Percentiles rank a stretch among this genome's conserved stretches.
phyloP scores from a whole-genome alignment of 2,888 invertebrate species.

The Pheosia tremula region DNA sequence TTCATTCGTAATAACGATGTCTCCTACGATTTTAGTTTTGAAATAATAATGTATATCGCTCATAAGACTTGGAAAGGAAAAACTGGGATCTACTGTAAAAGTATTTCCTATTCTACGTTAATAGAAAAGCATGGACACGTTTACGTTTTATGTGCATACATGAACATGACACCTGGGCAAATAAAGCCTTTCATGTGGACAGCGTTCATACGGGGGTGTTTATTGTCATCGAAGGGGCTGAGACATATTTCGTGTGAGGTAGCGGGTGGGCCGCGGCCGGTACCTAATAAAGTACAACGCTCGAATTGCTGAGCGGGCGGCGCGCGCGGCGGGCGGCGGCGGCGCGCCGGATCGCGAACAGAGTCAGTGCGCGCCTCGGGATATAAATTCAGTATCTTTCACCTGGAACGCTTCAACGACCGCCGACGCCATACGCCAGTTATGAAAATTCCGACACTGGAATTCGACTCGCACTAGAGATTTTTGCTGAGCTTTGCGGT shows the following conservation, averaged over 20 bases:
- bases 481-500: conserved; percentile 79
- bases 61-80: neutral
- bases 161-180: conserved; percentile 63
- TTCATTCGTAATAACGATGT: neutral
- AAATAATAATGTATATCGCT: neutral
- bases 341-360: conserved; percentile 54
- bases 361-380: conserved; percentile 57
- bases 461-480: conserved; percentile 79
- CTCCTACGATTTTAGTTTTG: too few species aligned
- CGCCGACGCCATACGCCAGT: conserved; percentile 64
- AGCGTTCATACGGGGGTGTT: conserved; percentile 58
- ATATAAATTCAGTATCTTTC: conserved; percentile 72
- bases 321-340: conserved; percentile 32
- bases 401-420: conserved; percentile 67
- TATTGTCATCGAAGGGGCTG: conserved; percentile 62
- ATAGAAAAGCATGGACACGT: conserved; percentile 50
- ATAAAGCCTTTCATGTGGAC: conserved; percentile 66
- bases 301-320: conserved; percentile 46
- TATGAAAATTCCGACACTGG: conserved; percentile 81
- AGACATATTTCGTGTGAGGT: conserved; percentile 62
- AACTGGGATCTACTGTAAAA: conserved; percentile 27
- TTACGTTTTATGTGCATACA: conserved; percentile 58
- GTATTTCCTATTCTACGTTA: conserved; percentile 41
- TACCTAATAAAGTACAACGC: conserved; percentile 63
- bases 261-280: conserved; percentile 41